Evolutionary conservation across 2,113 vertebrate genomes (phyloP).

Genomic region (Callopanchax toddi): DNA sequence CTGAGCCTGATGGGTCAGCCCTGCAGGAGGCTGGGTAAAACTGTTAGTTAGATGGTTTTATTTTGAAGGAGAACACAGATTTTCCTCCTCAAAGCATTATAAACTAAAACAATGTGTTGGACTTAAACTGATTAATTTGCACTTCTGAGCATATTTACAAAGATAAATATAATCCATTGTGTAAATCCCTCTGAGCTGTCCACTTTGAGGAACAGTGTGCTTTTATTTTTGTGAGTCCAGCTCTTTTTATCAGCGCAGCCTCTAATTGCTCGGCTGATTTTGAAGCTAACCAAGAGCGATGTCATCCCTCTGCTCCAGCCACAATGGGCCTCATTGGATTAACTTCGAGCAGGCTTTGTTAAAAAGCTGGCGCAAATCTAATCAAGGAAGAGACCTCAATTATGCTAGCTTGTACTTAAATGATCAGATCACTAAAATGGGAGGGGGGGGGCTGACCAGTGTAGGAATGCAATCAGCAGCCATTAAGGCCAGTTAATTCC

Average conservation of each 20-base stretch:
- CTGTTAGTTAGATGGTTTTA: not conserved
- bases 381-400: constrained; percentile 70
- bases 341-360: constrained; percentile 73
- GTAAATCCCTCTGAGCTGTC: constrained; percentile 7
- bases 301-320: constrained; percentile 41
- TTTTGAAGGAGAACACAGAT: not conserved
- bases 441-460: constrained; percentile 15
- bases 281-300: constrained; percentile 63
- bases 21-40: not conserved
- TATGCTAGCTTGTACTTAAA: constrained; percentile 72
- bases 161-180: not conserved
- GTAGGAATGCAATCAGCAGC: constrained; percentile 56
- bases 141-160: not conserved
- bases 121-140: too few relatives aligned
- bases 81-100: not conserved
- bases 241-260: constrained; percentile 32
- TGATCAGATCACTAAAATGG: constrained; percentile 54
- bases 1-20: constrained; percentile 22
- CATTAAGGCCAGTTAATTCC: constrained; percentile 61
- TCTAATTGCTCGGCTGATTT: constrained; percentile 50
- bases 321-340: constrained; percentile 75
- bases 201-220: constrained; percentile 6
- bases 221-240: constrained; percentile 13
- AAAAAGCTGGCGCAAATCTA: constrained; percentile 75
- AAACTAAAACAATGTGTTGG: too few relatives aligned